A percentile compares a stretch with the other conserved stretches of the same genome.
phyloP scores from a whole-genome alignment of 2,888 invertebrate genomes.

The Torymus aiolomorphi region DNA sequence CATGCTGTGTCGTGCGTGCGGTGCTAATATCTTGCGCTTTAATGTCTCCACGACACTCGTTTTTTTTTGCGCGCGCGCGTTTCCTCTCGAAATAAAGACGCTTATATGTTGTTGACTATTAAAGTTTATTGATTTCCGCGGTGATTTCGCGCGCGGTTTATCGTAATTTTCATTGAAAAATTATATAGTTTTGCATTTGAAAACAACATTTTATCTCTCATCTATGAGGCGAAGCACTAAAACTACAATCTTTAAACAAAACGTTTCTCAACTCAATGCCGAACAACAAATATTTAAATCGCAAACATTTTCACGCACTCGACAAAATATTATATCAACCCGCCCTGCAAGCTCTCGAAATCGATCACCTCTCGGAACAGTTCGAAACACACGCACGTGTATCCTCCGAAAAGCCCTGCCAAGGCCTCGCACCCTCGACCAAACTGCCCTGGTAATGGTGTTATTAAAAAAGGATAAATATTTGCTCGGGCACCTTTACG shows the following conservation, averaged over 20 bases:
- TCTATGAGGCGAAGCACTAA: background rate
- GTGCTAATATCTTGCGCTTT: slow-evolving; percentile 20
- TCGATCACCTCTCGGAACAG: too few species aligned
- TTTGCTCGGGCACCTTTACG: slow-evolving; percentile 18
- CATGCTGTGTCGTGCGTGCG: background rate
- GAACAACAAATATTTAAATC: too few species aligned
- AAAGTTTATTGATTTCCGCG: slow-evolving; percentile 28
- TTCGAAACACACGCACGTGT: too few species aligned
- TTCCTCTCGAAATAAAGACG: background rate
- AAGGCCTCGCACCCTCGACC: background rate
- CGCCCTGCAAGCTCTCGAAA: too few species aligned
- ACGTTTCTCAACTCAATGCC: too few species aligned
- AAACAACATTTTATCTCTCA: background rate
- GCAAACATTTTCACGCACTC: too few species aligned
- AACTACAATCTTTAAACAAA: too few species aligned
- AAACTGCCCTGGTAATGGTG: slow-evolving; percentile 6
- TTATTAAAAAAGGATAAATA: slow-evolving; percentile 54
- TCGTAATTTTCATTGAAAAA: slow-evolving; percentile 37
- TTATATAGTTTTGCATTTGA: background rate
- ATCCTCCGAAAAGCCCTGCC: too few species aligned
- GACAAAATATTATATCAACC: too few species aligned
- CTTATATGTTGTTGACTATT: background rate
- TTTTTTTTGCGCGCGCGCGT: slow-evolving; percentile 1
- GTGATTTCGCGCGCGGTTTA: slow-evolving; percentile 16
- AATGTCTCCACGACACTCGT: slow-evolving; percentile 1